These are phyloP conservation scores for Simalia tracyae DNA, from an alignment of 2,797 vertebrate species.

Conservation along the genomic window DNA sequence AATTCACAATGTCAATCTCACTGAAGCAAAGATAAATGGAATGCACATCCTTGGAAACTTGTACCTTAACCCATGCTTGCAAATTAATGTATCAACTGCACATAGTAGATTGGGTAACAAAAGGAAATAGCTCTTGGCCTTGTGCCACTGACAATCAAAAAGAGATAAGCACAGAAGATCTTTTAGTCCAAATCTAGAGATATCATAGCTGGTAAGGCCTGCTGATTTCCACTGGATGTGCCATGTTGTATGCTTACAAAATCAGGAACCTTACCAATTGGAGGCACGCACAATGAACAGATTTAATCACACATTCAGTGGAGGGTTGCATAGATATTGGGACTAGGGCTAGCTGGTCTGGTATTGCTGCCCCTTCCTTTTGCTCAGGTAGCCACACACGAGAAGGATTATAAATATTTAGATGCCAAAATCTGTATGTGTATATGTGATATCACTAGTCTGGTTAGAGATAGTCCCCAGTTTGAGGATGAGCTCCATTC, in stretches of 20 bases:
- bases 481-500: no score
- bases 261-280: neutral
- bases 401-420: neutral
- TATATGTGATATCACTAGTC: neutral
- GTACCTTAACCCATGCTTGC: constrained; percentile 56
- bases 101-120: constrained; percentile 44
- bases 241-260: neutral
- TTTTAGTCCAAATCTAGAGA: constrained; percentile 63
- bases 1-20: constrained; percentile 63
- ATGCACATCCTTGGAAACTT: constrained; percentile 38
- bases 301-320: no score
- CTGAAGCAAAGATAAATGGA: constrained; percentile 54
- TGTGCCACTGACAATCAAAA: constrained; percentile 74
- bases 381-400: neutral
- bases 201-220: neutral
- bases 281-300: no score
- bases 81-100: constrained; percentile 62
- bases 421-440: neutral
- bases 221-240: neutral
- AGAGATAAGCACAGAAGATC: constrained; percentile 55
- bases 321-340: neutral
- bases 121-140: constrained; percentile 72
- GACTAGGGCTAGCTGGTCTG: neutral
- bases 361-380: neutral
- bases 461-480: neutral